phyloP scores from a whole-genome alignment of 2,888 invertebrate genomes.

The Platypus cylindrus region DNA sequence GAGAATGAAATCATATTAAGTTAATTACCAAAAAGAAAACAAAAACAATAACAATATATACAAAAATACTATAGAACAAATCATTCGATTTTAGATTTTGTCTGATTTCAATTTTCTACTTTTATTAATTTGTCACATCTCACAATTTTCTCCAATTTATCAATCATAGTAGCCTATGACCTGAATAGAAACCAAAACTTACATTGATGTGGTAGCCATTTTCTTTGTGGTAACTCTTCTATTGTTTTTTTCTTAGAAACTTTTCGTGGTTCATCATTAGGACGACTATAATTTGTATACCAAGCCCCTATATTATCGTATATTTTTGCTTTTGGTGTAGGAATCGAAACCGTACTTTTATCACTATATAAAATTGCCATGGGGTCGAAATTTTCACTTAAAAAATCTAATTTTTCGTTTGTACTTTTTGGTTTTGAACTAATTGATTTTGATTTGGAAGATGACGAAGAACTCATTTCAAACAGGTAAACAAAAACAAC shows the following conservation, averaged over 20 bases:
- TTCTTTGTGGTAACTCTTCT: slow-evolving; percentile 19
- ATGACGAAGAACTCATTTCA: no score
- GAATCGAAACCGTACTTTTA: slow-evolving; percentile 37
- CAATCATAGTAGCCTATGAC: no score
- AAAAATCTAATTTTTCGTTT: slow-evolving; percentile 41
- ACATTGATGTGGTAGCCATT: slow-evolving; percentile 41
- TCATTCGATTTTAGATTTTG: no score
- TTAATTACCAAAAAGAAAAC: no score
- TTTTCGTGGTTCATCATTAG: slow-evolving; percentile 3
- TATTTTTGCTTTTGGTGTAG: slow-evolving; percentile 43
- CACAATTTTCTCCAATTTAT: no score
- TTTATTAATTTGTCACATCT: no score
- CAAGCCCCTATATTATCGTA: slow-evolving; percentile 60
- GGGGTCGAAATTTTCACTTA: slow-evolving; percentile 52
- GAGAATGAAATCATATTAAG: no score
- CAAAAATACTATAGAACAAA: no score
- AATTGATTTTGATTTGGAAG: no score
- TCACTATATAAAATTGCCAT: slow-evolving; percentile 52
- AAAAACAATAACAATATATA: no score
- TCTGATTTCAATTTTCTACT: no score
- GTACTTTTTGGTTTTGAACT: slow-evolving; percentile 13
- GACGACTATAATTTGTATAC: slow-evolving; percentile 32
- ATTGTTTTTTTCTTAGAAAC: slow-evolving; percentile 25
- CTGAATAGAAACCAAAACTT: slow-evolving; percentile 22
- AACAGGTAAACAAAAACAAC: no score